A percentile compares a stretch with the other conserved stretches of the same genome.
Evolutionary conservation across 1,140 invertebrate species (phyloP).

Genomic region (Eufriesea mexicana): DNA sequence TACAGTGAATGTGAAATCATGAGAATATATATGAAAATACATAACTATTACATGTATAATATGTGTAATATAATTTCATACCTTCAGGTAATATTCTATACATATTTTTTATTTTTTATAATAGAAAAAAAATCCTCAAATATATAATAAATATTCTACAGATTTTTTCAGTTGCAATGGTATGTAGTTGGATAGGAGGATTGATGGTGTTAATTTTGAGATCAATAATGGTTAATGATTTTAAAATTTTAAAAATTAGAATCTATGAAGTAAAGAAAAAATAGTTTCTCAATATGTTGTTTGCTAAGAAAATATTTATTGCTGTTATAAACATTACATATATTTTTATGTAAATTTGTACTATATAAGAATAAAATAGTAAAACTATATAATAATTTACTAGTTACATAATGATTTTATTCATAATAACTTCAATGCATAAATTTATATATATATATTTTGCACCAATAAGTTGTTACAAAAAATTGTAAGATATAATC

Average conservation of each 20-base stretch:
- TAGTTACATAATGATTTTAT: slow-evolving; percentile 8
- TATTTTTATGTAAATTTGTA: slow-evolving; percentile 15
- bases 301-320: slow-evolving; percentile 2
- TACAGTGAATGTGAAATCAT: slow-evolving; percentile 51
- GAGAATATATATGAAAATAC: slow-evolving; percentile 50
- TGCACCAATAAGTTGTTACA: neutral
- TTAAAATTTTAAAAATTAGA: slow-evolving; percentile 60
- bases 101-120: neutral
- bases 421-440: slow-evolving; percentile 16
- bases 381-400: neutral
- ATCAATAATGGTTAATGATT: slow-evolving; percentile 58
- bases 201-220: slow-evolving; percentile 58
- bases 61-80: slow-evolving; percentile 46
- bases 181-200: slow-evolving; percentile 62
- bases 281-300: neutral
- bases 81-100: slow-evolving; percentile 22
- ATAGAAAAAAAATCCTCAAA: neutral
- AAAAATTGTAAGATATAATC: neutral
- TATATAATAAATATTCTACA: slow-evolving; percentile 39
- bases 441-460: slow-evolving; percentile 38
- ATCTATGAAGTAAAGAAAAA: slow-evolving; percentile 58
- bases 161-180: slow-evolving; percentile 59
- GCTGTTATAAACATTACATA: slow-evolving; percentile 23
- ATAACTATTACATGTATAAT: slow-evolving; percentile 32
- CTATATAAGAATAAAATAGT: slow-evolving; percentile 15